Evolutionary conservation across 2,888 invertebrate species (phyloP), one percentile per base, ranked within the genome.

Genomic region (Odontocolon sp.): DNA sequence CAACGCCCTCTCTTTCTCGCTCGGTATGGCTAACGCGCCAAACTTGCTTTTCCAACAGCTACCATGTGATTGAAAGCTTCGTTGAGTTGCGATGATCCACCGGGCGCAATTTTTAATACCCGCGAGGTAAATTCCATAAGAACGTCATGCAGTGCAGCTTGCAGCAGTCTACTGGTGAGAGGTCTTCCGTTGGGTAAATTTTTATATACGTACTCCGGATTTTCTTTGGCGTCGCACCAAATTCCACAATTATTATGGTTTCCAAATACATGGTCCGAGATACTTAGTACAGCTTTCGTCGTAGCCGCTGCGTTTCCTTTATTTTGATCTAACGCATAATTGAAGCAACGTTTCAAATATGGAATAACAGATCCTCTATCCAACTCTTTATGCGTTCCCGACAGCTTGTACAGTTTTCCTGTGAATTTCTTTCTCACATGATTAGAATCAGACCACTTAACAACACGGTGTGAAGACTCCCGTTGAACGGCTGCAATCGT

Each of bases 401-500:
- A 14, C 26, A 57, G 26, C 23, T 52, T 38, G 9, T 38, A 63
- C 3, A 63, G 9, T 21, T 61, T 59, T 40, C 31, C 2, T 5
- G 56, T 31, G 9, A 77, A 77, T 11, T 64, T 64, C 11, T 68
- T 69, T 11, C 26, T n/a, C 2, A 74, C 47, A 23, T 78, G 54
- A 59, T 78, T 70, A n/a, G 64, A 68, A 28, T 78, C 68, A 2
- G 63, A 74, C 63, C 57, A 74, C 31, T 69, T 69, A 11, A 52
- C 18, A 3, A 74, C 56, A 3, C 6, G 14, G 23, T 68, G 40
- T 23, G 45, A n/a, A 28, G 72, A 14, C 57, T 64, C 66, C 26
- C 66, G 31, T 23, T 59, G 69, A 9, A 78, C 40, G 23, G 72
- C 66, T 33, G 78, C 75, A 16, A 75, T 76, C 1, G 71, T 80